Conservation (phyloP, 2,888 invertebrate genomes). For the Pachycephus smyrnensis region DNA sequence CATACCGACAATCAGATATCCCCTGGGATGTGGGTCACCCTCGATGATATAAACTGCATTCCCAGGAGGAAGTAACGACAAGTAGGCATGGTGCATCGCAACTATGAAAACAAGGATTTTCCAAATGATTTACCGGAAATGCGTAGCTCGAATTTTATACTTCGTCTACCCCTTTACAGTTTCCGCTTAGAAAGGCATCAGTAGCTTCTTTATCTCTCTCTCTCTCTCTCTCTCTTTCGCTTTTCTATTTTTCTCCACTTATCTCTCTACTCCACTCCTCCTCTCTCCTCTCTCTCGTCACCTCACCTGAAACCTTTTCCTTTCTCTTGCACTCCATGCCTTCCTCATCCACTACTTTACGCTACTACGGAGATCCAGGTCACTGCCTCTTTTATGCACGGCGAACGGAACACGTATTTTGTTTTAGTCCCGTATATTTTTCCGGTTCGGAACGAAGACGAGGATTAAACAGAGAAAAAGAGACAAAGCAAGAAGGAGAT, state of each 20-base stretch:
- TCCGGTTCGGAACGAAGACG: background rate
- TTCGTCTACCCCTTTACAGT: background rate
- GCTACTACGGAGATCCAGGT: slow-evolving; percentile 12
- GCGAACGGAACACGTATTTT: slow-evolving; percentile 40
- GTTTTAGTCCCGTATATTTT: slow-evolving; percentile 29
- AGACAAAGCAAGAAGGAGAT: no score
- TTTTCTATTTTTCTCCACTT: slow-evolving; percentile 19
- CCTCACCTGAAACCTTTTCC: slow-evolving; percentile 19
- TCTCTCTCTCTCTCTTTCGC: slow-evolving; percentile 25
- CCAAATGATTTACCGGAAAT: slow-evolving; percentile 50
- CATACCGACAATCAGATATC: background rate
- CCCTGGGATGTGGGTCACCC: background rate
- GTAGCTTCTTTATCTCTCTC: background rate
- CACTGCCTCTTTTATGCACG: slow-evolving; percentile 23
- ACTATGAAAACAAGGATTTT: slow-evolving; percentile 34
- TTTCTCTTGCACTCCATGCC: background rate
- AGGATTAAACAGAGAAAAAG: background rate
- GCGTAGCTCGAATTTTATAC: slow-evolving; percentile 40
- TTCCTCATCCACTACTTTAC: background rate
- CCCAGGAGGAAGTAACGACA: background rate
- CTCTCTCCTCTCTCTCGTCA: slow-evolving; percentile 21
- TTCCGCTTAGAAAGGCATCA: background rate
- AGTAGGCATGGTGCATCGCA: background rate
- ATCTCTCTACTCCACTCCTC: background rate
- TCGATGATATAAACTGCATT: background rate